These are phyloP conservation scores for Mus pahari DNA, from an alignment of 2,113 vertebrate species.

Conservation along the genomic window DNA sequence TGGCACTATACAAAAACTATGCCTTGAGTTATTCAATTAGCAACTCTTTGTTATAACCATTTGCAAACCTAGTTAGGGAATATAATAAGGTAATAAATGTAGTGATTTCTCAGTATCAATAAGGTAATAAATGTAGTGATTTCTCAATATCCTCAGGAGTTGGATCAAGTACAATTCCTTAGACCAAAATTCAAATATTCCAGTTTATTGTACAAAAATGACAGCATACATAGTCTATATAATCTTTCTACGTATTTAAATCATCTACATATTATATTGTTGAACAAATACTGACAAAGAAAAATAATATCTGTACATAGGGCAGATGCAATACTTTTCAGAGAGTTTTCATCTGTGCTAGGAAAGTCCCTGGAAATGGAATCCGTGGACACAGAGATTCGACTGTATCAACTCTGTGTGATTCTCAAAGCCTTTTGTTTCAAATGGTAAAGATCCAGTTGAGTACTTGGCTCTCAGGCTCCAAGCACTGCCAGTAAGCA, in stretches of 20 bases:
- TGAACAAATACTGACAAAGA: neutral
- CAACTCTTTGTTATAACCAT: neutral
- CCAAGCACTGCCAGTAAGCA: neutral
- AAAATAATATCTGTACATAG: neutral
- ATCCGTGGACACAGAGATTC: neutral
- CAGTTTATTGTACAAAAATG: neutral
- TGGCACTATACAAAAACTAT: rapidly evolving
- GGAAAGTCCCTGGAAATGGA: neutral
- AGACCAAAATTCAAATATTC: neutral
- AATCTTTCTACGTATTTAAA: neutral
- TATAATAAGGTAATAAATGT: too few species aligned
- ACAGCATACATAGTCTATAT: neutral
- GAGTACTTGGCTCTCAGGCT: neutral
- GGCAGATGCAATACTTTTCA: neutral
- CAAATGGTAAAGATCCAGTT: neutral
- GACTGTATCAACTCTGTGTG: neutral
- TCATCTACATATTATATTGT: neutral
- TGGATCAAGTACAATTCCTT: neutral
- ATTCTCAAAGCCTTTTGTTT: neutral
- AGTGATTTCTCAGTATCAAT: neutral
- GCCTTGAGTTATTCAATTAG: neutral
- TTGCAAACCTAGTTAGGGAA: neutral
- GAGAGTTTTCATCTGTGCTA: neutral
- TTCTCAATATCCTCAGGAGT: neutral
- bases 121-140: too few species aligned